Conservation (phyloP, 2,113 vertebrate species). For the Crotalus helleri region DNA sequence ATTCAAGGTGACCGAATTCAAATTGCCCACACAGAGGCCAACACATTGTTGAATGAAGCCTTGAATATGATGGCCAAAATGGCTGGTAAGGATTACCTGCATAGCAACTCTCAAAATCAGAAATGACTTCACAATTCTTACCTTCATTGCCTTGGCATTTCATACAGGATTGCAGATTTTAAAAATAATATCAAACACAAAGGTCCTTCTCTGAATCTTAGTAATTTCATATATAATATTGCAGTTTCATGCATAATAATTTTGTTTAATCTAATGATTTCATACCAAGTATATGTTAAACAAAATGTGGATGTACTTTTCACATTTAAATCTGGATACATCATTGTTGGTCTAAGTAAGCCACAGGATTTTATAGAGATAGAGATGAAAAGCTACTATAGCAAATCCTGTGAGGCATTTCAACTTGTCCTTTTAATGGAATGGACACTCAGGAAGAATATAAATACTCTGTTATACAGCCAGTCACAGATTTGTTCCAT, state of each 20-base stretch:
- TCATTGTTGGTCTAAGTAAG: background rate
- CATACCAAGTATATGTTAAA: background rate
- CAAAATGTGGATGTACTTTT: background rate
- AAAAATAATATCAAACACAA: background rate
- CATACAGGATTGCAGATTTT: background rate
- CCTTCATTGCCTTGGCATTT: background rate
- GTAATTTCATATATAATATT: background rate
- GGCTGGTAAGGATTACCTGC: conserved; percentile 68
- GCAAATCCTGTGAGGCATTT: background rate
- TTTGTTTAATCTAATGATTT: background rate
- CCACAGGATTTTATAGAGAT: background rate
- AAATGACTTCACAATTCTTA: background rate
- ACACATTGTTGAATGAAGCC: conserved; percentile 74
- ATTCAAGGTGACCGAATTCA: conserved; percentile 63
- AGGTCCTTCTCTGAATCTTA: background rate
- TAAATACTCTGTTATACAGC: background rate
- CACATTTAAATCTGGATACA: background rate
- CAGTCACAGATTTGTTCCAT: background rate
- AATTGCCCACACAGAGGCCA: conserved; percentile 70
- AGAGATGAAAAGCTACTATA: background rate
- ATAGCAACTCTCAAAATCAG: background rate
- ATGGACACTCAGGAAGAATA: background rate
- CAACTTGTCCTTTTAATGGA: background rate
- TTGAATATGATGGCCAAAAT: conserved; percentile 72
- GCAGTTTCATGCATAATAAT: background rate